phyloP scores from a whole-genome alignment of 2,113 vertebrate genomes.

The Anser brachyrhynchus region DNA sequence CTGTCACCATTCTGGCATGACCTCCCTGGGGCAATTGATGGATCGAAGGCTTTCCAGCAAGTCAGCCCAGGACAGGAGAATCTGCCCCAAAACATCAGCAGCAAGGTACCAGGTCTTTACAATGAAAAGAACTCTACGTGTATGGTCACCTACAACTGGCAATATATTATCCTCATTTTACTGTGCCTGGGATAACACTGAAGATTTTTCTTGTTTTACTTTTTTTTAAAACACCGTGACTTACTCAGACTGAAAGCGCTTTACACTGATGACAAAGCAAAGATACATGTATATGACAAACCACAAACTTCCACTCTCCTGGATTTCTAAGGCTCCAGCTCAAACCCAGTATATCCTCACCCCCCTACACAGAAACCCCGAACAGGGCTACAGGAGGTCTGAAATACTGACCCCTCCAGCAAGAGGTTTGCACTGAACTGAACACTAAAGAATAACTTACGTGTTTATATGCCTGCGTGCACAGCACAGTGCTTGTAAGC shows the following conservation, averaged over 20 bases:
- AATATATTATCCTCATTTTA: not conserved
- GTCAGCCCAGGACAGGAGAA: not conserved
- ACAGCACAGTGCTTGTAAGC: conserved; percentile 32
- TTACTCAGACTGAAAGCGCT: not conserved
- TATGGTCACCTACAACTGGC: not conserved
- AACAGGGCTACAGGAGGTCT: not conserved
- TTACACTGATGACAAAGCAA: not conserved
- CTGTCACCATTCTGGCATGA: fast-evolving
- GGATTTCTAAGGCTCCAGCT: not conserved
- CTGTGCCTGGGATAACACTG: not conserved
- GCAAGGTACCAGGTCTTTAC: not conserved
- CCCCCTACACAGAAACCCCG: not conserved
- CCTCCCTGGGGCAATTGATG: not conserved
- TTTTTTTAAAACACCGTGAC: not conserved
- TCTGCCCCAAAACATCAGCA: not conserved
- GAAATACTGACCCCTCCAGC: not conserved
- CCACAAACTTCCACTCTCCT: not conserved
- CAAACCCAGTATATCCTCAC: not conserved
- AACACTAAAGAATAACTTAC: not conserved
- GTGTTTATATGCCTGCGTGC: conserved; percentile 18
- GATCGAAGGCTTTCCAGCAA: not conserved
- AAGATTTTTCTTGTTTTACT: not conserved
- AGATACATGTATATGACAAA: not conserved
- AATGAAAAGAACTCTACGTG: not conserved
- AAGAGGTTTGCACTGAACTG: not conserved